These are phyloP conservation scores for Metalampra italica DNA, from an alignment of 2,888 invertebrate species.

Conservation along the genomic window DNA sequence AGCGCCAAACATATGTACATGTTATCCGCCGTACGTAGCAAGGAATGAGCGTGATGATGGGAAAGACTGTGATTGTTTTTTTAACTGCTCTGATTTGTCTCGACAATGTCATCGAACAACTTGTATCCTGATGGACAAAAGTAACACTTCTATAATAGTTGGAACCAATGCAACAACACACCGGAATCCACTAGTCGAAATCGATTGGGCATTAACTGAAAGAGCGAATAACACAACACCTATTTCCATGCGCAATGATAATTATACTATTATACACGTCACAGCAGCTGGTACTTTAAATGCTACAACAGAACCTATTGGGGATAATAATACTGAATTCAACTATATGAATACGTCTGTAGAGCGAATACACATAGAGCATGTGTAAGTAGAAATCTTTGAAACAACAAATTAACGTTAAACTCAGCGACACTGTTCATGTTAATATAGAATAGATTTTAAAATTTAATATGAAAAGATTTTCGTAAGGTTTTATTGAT, in stretches of 20 bases:
- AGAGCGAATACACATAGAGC: neutral
- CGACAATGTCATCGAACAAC: slow-evolving; percentile 19
- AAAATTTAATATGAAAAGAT: no score
- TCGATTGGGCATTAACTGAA: neutral
- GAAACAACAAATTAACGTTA: no score
- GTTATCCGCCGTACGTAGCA: slow-evolving; percentile 14
- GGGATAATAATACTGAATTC: neutral
- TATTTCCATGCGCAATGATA: neutral
- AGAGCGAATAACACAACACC: neutral
- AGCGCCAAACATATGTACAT: slow-evolving; percentile 20
- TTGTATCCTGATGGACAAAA: slow-evolving; percentile 9
- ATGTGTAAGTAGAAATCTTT: no score
- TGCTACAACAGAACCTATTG: no score
- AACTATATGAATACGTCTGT: neutral
- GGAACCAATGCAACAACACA: neutral
- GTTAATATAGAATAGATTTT: no score
- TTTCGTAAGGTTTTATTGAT: no score
- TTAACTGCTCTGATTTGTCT: slow-evolving; percentile 10
- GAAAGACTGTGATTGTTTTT: slow-evolving; percentile 17
- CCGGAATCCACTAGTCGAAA: neutral
- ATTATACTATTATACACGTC: neutral
- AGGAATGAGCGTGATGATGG: slow-evolving; percentile 10
- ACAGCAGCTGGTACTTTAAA: neutral
- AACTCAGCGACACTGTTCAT: no score
- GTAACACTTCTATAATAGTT: neutral